These are phyloP conservation scores for Drosophila arawakana DNA, from an alignment of 1,140 invertebrate genomes.

Conservation along the genomic window DNA sequence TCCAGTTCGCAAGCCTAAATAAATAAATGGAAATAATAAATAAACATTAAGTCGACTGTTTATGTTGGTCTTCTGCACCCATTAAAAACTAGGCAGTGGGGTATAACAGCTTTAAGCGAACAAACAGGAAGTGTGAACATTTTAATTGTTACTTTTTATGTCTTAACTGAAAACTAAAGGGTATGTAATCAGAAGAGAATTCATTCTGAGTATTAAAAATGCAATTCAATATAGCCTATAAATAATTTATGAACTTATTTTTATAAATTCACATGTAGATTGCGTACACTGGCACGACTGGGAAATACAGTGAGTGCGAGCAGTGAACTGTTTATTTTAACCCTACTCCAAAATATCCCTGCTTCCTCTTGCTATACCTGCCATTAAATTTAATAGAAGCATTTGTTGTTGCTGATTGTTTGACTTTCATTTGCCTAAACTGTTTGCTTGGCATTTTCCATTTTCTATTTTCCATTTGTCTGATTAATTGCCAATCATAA, in stretches of 20 bases:
- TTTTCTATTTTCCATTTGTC: slow-evolving; percentile 48
- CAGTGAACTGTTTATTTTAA: slow-evolving; percentile 22
- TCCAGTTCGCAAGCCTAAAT: slow-evolving; percentile 8
- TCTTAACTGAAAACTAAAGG: background rate
- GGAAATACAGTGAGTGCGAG: background rate
- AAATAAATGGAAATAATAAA: slow-evolving; percentile 13
- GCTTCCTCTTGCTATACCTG: background rate
- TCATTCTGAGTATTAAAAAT: no score
- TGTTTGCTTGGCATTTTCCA: slow-evolving; percentile 32
- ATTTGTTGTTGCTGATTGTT: slow-evolving; percentile 29
- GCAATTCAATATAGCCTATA: no score
- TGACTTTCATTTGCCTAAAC: slow-evolving; percentile 35
- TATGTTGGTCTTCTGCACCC: background rate
- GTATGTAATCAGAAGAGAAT: background rate
- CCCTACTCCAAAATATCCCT: background rate
- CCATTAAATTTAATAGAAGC: slow-evolving; percentile 17
- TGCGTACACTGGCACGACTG: slow-evolving; percentile 3
- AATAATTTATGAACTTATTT: slow-evolving; percentile 16
- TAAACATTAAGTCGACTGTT: background rate
- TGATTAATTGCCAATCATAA: slow-evolving; percentile 65
- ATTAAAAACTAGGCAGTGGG: background rate
- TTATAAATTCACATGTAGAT: slow-evolving; percentile 42
- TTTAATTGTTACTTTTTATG: no score
- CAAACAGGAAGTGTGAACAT: no score
- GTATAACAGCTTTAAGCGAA: background rate